Conservation (phyloP, 2,797 vertebrate species). For the Paratrypauchen microcephalus region DNA sequence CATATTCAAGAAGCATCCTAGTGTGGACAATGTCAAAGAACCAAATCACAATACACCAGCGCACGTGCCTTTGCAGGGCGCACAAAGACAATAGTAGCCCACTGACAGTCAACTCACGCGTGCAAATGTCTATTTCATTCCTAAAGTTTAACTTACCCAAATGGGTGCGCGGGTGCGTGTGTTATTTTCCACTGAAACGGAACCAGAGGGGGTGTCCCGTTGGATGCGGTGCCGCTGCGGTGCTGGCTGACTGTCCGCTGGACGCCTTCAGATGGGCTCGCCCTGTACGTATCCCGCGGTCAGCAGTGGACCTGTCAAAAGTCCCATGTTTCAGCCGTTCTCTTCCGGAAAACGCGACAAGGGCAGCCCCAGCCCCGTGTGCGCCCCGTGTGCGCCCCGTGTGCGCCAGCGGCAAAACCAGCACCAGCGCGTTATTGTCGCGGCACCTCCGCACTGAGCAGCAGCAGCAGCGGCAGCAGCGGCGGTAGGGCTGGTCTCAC, state of each 20-base stretch:
- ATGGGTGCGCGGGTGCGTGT: constrained; percentile 18
- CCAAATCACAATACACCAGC: not conserved
- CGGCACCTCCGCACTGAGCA: constrained; percentile 24
- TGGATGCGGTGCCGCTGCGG: constrained; percentile 24
- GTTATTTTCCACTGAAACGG: constrained; percentile 16
- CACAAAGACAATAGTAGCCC: not conserved
- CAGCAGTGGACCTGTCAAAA: constrained; percentile 45
- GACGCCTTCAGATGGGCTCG: not conserved
- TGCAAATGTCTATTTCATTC: not conserved
- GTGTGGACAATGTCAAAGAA: not conserved
- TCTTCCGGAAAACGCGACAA: constrained; percentile 58
- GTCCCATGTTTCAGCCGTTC: constrained; percentile 64
- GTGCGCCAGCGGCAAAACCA: constrained; percentile 33
- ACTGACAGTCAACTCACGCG: not conserved
- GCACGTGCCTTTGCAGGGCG: constrained; percentile 41
- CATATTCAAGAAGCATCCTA: constrained; percentile 7
- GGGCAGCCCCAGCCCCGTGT: constrained; percentile 14
- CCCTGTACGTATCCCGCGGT: constrained; percentile 24
- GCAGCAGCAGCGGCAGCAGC: constrained; percentile 17
- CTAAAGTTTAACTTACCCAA: constrained; percentile 67
- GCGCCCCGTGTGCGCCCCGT: no score
- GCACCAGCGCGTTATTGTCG: constrained; percentile 31
- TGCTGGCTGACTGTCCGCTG: constrained; percentile 1
- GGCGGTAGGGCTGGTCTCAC: constrained; percentile 9
- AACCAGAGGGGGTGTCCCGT: constrained; percentile 48